A percentile compares a stretch with the other conserved stretches of the same genome.
Conservation (phyloP, 2,888 invertebrate species). For the Drosophila trichaetosa region DNA sequence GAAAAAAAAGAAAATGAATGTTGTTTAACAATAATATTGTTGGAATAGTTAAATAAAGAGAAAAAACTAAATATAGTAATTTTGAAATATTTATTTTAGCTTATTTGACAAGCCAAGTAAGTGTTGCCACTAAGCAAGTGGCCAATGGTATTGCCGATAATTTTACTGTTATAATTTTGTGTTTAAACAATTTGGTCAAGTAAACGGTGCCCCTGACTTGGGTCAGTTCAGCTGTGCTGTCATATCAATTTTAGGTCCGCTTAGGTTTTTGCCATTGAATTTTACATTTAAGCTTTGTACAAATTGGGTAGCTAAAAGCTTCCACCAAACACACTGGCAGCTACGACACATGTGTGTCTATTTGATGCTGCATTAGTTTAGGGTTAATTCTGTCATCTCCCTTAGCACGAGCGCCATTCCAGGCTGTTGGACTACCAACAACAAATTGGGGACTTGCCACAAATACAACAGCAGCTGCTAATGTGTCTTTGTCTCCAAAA, state of each 20-base stretch:
- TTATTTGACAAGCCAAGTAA: background rate
- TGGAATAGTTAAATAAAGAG: background rate
- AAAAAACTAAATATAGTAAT: background rate
- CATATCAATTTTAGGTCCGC: slow-evolving; percentile 20
- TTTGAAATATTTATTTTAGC: background rate
- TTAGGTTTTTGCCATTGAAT: slow-evolving; percentile 32
- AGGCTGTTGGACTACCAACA: slow-evolving; percentile 25
- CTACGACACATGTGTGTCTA: slow-evolving; percentile 33
- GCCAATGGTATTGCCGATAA: slow-evolving; percentile 7
- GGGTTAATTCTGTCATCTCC: slow-evolving; percentile 30
- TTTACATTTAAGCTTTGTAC: slow-evolving; percentile 55
- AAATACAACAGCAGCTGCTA: slow-evolving; percentile 53
- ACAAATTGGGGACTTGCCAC: slow-evolving; percentile 27
- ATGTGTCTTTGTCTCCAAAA: slow-evolving; percentile 53
- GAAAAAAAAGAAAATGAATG: background rate
- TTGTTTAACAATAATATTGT: background rate
- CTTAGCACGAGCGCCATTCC: slow-evolving; percentile 3
- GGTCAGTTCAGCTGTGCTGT: slow-evolving; percentile 38
- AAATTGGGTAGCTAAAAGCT: slow-evolving; percentile 50
- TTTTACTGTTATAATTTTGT: slow-evolving; percentile 21
- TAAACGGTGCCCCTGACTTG: background rate
- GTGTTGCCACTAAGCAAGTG: background rate
- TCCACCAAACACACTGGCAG: slow-evolving; percentile 5
- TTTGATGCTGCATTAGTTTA: slow-evolving; percentile 52
- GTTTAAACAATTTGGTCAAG: slow-evolving; percentile 16